Evolutionary conservation across 2,797 vertebrate genomes (phyloP).

Genomic region (Sebastes diploproa): DNA sequence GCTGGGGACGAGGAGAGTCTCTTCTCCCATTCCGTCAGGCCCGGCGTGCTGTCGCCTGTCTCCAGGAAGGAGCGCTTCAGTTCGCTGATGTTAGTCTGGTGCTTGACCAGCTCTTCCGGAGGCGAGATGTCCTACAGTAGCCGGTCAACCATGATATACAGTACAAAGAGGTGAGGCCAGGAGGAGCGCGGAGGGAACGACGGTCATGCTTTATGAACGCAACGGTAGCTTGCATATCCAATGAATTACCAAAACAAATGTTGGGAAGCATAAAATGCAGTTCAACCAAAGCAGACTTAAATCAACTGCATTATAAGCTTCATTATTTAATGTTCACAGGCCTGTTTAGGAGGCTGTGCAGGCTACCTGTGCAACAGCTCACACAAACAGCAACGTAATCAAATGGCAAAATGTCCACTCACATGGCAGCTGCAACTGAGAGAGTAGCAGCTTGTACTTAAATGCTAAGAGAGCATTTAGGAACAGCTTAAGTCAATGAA

Average conservation of each 20-base stretch:
- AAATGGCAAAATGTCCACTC: conserved; percentile 14
- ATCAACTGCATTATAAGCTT: conserved; percentile 27
- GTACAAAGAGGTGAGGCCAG: conserved; percentile 43
- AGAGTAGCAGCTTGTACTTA: conserved; percentile 42
- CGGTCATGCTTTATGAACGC: conserved; percentile 63
- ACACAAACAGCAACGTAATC: conserved; percentile 5
- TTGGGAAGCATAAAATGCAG: conserved; percentile 30
- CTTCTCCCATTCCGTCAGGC: conserved; percentile 93
- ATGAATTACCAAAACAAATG: not conserved
- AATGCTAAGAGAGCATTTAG: conserved; percentile 62
- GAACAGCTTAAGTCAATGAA: conserved; percentile 3
- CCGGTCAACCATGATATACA: conserved; percentile 74
- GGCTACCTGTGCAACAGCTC: conserved; percentile 26
- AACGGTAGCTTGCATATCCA: conserved; percentile 52
- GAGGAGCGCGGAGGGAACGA: conserved; percentile 17
- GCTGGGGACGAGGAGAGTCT: conserved; percentile 91
- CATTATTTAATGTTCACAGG: not conserved
- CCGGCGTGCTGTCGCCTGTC: conserved; percentile 80
- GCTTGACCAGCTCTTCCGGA: conserved; percentile 90
- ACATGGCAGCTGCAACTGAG: conserved; percentile 2
- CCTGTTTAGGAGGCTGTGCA: conserved; percentile 26
- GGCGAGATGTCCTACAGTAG: conserved; percentile 86
- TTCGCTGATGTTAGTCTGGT: conserved; percentile 94
- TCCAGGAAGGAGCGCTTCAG: conserved; percentile 97
- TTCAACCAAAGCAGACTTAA: not conserved